Percentiles rank a stretch among this genome's conserved stretches.
Evolutionary conservation across 2,797 vertebrate species (phyloP).

Genomic region (Graptemys geographica): DNA sequence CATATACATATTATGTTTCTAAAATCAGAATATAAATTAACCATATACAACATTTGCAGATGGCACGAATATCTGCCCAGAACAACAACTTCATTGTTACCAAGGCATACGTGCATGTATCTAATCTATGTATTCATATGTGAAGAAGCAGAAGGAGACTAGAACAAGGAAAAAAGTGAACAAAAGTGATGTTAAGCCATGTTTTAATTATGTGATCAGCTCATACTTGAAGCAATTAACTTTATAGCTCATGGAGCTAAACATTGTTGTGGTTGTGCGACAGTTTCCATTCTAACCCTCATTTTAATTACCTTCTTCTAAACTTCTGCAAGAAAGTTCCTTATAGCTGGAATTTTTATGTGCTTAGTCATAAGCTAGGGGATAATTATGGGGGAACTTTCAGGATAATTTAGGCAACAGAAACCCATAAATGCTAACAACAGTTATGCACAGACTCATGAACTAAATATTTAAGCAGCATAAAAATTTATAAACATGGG

Average conservation of each 20-base stretch:
- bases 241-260: background rate
- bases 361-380: background rate
- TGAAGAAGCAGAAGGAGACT: background rate
- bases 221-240: background rate
- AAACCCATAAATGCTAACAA: accelerated
- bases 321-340: background rate
- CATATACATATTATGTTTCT: background rate
- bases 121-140: background rate
- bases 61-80: background rate
- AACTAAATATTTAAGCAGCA: background rate
- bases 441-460: background rate
- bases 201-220: background rate
- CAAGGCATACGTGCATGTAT: background rate
- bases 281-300: background rate
- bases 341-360: background rate
- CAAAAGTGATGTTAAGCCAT: background rate
- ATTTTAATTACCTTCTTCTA: background rate
- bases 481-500: background rate
- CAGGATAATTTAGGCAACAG: background rate
- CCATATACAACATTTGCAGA: background rate
- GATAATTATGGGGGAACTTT: background rate
- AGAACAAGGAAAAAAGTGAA: background rate
- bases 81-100: background rate
- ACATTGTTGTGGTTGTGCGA: background rate
- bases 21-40: background rate